Evolutionary conservation across 2,797 vertebrate genomes (phyloP).

Genomic region (Spea hammondii): DNA sequence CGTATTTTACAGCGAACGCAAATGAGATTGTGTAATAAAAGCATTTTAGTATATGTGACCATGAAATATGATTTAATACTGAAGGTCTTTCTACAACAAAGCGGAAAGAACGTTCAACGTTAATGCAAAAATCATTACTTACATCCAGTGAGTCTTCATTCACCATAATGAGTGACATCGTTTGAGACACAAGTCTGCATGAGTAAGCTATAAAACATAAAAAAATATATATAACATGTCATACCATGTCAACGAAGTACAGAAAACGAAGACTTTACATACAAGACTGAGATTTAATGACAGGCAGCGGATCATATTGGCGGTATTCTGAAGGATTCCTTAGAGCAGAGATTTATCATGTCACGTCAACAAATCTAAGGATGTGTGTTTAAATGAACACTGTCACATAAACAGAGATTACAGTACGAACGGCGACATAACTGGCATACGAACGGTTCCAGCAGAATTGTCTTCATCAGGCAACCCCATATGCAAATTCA

Average conservation of each 20-base stretch:
- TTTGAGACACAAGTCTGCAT: slow-evolving; percentile 90
- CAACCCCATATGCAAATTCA: too few relatives aligned
- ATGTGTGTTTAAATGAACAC: background rate
- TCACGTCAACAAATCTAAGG: background rate
- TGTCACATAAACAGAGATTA: background rate
- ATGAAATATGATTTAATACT: background rate
- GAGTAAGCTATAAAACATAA: slow-evolving; percentile 82
- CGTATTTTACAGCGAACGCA: too few relatives aligned
- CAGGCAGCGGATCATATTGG: background rate
- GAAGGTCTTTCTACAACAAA: background rate
- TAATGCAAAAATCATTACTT: slow-evolving; percentile 69
- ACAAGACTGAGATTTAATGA: slow-evolving; percentile 7
- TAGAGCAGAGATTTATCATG: background rate
- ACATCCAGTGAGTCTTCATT: slow-evolving; percentile 97
- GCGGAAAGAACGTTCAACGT: background rate
- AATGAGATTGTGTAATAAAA: background rate
- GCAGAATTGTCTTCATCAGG: too few relatives aligned
- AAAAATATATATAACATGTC: slow-evolving; percentile 16
- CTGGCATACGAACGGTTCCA: too few relatives aligned
- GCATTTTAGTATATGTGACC: background rate
- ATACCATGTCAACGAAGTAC: background rate
- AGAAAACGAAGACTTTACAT: background rate
- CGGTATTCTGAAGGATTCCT: background rate
- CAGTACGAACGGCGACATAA: background rate
- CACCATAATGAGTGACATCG: slow-evolving; percentile 94